These are phyloP conservation scores for Ryuthela nishihirai DNA, from an alignment of 2,888 invertebrate species.

Conservation along the genomic window DNA sequence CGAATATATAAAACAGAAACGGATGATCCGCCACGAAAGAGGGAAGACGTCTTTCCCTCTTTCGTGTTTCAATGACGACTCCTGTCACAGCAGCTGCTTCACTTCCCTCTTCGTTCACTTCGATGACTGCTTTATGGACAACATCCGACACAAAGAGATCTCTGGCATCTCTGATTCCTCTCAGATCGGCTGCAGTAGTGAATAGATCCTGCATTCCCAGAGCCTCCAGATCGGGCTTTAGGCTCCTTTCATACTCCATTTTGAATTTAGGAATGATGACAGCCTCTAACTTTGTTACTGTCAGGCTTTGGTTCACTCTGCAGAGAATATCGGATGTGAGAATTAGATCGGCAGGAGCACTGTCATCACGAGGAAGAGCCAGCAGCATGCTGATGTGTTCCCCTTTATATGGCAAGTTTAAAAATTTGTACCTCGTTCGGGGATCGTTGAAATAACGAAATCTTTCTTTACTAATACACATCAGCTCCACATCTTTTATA, in stretches of 20 bases:
- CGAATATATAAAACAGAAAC: constrained; percentile 23
- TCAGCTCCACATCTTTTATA: constrained; percentile 7
- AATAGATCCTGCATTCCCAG: constrained; percentile 25
- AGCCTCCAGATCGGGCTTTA: constrained; percentile 15
- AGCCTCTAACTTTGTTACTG: background rate
- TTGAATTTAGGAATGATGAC: constrained; percentile 21
- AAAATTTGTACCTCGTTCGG: constrained; percentile 5
- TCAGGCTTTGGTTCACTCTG: constrained; percentile 1
- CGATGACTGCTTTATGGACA: constrained; percentile 27
- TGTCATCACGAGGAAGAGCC: constrained; percentile 17
- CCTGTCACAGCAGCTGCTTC: constrained; percentile 14
- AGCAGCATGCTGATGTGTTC: constrained; percentile 33
- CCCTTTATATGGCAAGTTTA: constrained; percentile 31
- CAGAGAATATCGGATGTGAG: constrained; percentile 4
- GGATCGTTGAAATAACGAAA: constrained; percentile 5
- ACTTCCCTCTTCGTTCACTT: constrained; percentile 16
- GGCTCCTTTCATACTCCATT: constrained; percentile 16
- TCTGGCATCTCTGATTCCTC: constrained; percentile 11
- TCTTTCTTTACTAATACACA: constrained; percentile 1
- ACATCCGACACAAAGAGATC: constrained; percentile 25
- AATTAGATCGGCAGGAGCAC: constrained; percentile 5
- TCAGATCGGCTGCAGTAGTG: constrained; percentile 18
- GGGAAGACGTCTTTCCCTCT: background rate
- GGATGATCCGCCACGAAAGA: constrained; percentile 19
- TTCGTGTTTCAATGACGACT: constrained; percentile 11